Base-by-base conservation (phyloP, 2,113 vertebrate genomes). In the Otolemur garnettii region DNA sequence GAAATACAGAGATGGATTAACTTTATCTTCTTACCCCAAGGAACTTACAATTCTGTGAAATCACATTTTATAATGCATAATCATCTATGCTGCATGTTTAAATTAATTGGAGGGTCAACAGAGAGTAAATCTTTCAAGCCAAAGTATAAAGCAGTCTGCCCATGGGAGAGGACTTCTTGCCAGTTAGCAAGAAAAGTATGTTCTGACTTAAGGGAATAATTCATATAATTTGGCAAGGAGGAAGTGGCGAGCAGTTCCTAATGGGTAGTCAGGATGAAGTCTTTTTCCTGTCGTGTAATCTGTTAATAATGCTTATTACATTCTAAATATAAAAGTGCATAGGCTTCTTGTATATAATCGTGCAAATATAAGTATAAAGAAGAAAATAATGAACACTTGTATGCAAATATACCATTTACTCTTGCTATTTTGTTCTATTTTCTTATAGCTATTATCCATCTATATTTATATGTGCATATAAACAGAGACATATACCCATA, bases 291-390 rank as follows among this genome's bases (percentile, higher is more conserved):
- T 55, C 95, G 15, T 13, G 74, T 92, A 45, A n/a, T 55, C 2
- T 93, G 78, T 85, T 78, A 96, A 64, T 53, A 81, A 62, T 64
- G 7, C 9, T 88, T 91, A 69, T 68, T 86, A 87, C 83, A 87
- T 66, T 50, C 55, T 75, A 83, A 62, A 75, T 66, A 90, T 87
- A 60, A 96, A 95, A 87, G 21, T 80, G 50, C n/a, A 60, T 18
- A 30, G 78, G 21, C 7, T 66, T 91, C 12, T 30, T 22, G 11
- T 64, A 60, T 66, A 45, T 71, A 93, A 90, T 92, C 66, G 55
- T 62, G 19, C 60, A 74, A 92, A 45, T 84, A 55, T 21, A 95
- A 60, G 4, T 66, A 64, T 86, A 93, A 86, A 87, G 13, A 94
- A 88, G 21, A 95, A 66, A 84, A 90, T 74, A 89, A 78, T 55